Conservation (phyloP, 2,113 vertebrate genomes). For the Piprites chloris region DNA sequence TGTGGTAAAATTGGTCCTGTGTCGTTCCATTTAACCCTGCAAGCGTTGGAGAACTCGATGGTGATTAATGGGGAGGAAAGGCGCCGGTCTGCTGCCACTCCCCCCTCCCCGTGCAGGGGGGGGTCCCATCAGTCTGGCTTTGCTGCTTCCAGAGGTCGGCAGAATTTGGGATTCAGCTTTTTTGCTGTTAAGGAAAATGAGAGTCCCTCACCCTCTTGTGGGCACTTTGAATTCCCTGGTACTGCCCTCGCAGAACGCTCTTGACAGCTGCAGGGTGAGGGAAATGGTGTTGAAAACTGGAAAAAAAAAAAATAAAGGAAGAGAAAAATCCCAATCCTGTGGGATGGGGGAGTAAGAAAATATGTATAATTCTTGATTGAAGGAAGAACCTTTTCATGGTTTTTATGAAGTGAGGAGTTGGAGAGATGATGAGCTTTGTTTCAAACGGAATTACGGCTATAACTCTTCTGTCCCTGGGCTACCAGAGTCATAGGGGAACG, state of each 20-base stretch:
- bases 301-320: neutral
- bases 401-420: slow-evolving; percentile 16
- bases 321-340: neutral
- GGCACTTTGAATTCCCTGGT: neutral
- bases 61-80: neutral
- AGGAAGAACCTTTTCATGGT: slow-evolving; percentile 10
- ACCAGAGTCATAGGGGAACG: slow-evolving; percentile 38
- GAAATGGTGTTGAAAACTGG: neutral
- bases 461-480: slow-evolving; percentile 60
- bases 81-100: neutral
- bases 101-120: neutral
- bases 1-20: neutral
- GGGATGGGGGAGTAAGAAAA: slow-evolving; percentile 6
- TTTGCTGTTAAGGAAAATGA: neutral
- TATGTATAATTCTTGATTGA: slow-evolving; percentile 27
- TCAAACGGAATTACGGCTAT: slow-evolving; percentile 11
- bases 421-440: slow-evolving; percentile 48
- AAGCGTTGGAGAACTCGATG: neutral
- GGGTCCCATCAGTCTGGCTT: neutral
- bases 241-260: neutral
- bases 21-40: neutral
- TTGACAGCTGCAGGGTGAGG: neutral
- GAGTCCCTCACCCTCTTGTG: slow-evolving; percentile 16
- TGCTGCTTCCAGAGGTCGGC: neutral
- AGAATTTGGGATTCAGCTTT: neutral